Evolutionary conservation across 2,797 vertebrate species (phyloP), one percentile per base, ranked within the genome.

Genomic region (Scolopax rusticola): DNA sequence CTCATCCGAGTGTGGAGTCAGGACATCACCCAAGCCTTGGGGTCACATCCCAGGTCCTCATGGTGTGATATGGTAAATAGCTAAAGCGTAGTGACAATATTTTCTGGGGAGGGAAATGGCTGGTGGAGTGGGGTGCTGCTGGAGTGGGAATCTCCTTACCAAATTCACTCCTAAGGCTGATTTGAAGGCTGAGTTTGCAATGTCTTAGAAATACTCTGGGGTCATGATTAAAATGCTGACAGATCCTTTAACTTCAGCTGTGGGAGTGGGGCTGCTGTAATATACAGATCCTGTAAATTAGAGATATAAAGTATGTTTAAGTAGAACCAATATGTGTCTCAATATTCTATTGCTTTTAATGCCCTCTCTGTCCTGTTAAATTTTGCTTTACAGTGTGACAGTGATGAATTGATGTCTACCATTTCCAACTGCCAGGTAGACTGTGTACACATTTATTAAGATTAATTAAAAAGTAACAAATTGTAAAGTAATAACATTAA

Each of bases 391-490:
- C 79, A 18, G 84, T 63, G 25, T 93, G 97, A 97, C 89, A 96
- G 97, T 76, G 54, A 97, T 97, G 96, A 97, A 96, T 97, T 97
- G 94, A 91, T 77, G 92, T 94, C 95, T 91, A 96, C 92, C 78
- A 56, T 97, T 97, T 98, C 96, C 91, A 96, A n/a, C 84, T 90
- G 96, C 94, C 97, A 98, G 97, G 97, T 97, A 97, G 94, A 95
- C 82, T 95, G 96, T 97, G 95, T 97, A 98, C 97, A 97, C 97
- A 91, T 98, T 98, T 98, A 98, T 98, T 98, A 98, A 98, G 97
- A 98, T 98, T 98, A 98, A 96, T 98, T 99, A 98, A 98, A 98
- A 98, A 98, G 98, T 97, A 98, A 98, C 98, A 98, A 98, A 98
- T 98, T 98, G 97, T 96, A 98, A 97, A 97, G 97, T 98, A 97